Percentiles rank a stretch among this genome's conserved stretches.
Evolutionary conservation across 1,140 invertebrate species (phyloP).

Genomic region (Bombus pascuorum): DNA sequence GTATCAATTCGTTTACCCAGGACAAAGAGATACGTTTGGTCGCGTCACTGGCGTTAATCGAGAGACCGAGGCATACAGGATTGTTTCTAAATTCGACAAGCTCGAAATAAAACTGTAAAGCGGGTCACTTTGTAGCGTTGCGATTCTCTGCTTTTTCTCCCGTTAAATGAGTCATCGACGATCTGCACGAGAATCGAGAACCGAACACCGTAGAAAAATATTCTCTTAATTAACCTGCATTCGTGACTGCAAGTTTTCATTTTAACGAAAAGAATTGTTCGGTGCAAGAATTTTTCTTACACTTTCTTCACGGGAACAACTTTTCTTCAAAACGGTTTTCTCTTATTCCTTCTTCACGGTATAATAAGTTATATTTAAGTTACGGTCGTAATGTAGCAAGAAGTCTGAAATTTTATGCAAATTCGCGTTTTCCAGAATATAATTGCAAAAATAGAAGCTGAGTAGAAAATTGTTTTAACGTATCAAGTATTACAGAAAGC

Average conservation of each 20-base stretch:
- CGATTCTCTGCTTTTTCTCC: neutral
- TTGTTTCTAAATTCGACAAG: slow-evolving; percentile 37
- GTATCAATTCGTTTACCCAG: neutral
- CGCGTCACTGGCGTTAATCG: neutral
- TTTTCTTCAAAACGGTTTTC: too few species aligned
- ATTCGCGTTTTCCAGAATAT: too few species aligned
- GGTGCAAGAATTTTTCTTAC: too few species aligned
- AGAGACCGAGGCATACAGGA: neutral
- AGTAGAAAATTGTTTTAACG: too few species aligned
- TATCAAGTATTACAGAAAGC: too few species aligned
- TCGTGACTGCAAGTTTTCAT: neutral
- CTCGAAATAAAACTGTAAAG: slow-evolving; percentile 32
- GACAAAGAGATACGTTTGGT: neutral
- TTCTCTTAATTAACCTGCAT: neutral
- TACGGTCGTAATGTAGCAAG: too few species aligned
- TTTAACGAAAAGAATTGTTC: neutral
- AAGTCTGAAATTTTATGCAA: too few species aligned
- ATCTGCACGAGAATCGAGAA: neutral
- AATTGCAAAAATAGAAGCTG: too few species aligned
- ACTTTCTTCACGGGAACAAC: too few species aligned
- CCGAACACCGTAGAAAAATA: neutral
- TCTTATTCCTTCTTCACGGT: too few species aligned
- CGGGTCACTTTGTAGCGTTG: slow-evolving; percentile 7
- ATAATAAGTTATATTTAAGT: too few species aligned
- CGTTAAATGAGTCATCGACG: neutral